Evolutionary conservation across 2,888 invertebrate species (phyloP), one percentile per base, ranked within the genome.

Genomic region (Cecidostiba fungosa): DNA sequence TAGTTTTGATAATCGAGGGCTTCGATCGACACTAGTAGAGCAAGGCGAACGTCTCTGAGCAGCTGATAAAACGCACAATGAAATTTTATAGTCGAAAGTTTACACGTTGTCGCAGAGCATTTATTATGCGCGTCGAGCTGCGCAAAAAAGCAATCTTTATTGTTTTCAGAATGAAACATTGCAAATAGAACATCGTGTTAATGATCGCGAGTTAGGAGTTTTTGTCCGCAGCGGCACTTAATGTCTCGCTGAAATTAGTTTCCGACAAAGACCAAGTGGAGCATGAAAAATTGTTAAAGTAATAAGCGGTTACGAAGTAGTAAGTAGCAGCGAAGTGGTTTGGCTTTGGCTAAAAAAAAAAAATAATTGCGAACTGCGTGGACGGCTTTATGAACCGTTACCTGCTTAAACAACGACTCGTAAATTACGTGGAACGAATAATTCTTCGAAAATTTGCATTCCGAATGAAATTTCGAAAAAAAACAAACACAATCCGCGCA

Each of bases 301-400:
- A 82, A 82, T 77, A 77, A 76, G 76, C 29, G n/a, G 76, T 54
- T 77, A n/a, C 50, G 5, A 66, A 43, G 26, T 50, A 83, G 43
- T 26, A 59, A 47, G 72, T 26, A 26, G 62, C 62, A 23, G 23
- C 19, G 5, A 62, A 62, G 62, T 10, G 26, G 23, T 66, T 29
- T 29, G 12, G 16, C 54, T 54, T 62, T n/a, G 54, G 29, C 26
- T 39, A 3, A 29, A 43, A 59, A 59, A 39, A 59, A 43, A 66
- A 43, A 50, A 23, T 69, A 54, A 32, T 32, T 36, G n/a, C n/a
- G 36, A 76, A 76, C 14, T 32, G 19, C 32, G 70, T 23, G 72
- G 39, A 72, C 5, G n/a, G 8, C 69, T n/a, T 19, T 26, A 50
- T 43, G 3, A 10, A 19, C 29, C 29, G 26, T 66, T 66, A 66